A percentile compares a stretch with the other conserved stretches of the same genome.
These are phyloP conservation scores for Cyprinodon brontotheroides DNA, from an alignment of 2,113 vertebrate genomes.

Conservation along the genomic window DNA sequence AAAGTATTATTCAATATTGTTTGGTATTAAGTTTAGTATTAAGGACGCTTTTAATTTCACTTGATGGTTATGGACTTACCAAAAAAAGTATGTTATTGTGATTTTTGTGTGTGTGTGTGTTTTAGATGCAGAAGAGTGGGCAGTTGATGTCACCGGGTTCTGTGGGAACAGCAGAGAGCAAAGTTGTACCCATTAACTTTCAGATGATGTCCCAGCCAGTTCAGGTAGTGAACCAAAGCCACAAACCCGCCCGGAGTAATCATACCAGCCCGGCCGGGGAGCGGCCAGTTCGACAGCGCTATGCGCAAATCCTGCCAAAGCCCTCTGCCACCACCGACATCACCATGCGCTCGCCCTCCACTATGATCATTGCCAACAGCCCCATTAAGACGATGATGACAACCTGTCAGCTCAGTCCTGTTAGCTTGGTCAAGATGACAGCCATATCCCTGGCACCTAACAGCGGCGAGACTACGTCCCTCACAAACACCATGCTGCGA, in stretches of 20 bases:
- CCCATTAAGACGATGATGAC: constrained; percentile 95
- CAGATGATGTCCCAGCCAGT: constrained; percentile 95
- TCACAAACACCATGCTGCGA: constrained; percentile 77
- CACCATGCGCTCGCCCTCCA: constrained; percentile 90
- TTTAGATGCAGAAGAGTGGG: constrained; percentile 88
- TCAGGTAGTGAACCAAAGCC: constrained; percentile 90
- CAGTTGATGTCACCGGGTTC: constrained; percentile 92
- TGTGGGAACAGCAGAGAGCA: constrained; percentile 85
- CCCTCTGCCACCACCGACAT: constrained; percentile 87
- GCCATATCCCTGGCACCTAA: constrained; percentile 90
- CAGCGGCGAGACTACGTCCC: constrained; percentile 72
- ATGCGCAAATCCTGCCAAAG: constrained; percentile 95
- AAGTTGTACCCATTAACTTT: constrained; percentile 93
- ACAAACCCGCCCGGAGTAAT: constrained; percentile 89
- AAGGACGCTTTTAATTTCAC: too few relatives aligned
- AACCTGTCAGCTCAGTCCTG: constrained; percentile 88
- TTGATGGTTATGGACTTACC: too few relatives aligned
- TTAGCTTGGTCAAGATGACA: constrained; percentile 96
- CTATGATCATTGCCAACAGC: constrained; percentile 93
- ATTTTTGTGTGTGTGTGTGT: background rate
- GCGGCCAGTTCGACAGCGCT: constrained; percentile 91
- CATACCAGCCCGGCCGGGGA: constrained; percentile 87
- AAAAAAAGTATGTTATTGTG: background rate
- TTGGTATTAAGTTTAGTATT: too few relatives aligned
- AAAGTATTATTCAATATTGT: too few relatives aligned